Conservation (phyloP, 2,888 invertebrate species). For the Eupithecia centaureata region DNA sequence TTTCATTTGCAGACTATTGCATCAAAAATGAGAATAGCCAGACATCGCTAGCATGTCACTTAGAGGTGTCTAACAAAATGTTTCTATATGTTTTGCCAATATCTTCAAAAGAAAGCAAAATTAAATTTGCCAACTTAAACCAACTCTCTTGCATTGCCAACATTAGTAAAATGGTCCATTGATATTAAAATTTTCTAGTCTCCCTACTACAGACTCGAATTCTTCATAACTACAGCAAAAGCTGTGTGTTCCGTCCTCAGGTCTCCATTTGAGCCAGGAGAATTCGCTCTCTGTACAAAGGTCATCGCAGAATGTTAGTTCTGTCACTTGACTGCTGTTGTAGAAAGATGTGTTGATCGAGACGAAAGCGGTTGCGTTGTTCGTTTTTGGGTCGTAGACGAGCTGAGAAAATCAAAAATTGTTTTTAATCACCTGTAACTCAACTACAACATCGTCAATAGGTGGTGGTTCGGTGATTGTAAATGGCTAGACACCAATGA, state of each 20-base stretch:
- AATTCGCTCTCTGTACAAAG: constrained; percentile 59
- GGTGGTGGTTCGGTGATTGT: too few relatives aligned
- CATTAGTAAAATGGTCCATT: constrained; percentile 36
- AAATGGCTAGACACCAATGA: too few relatives aligned
- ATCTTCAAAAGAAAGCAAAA: too few relatives aligned
- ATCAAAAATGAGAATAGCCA: neutral
- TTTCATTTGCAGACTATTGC: neutral
- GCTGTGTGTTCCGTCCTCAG: constrained; percentile 68
- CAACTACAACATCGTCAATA: too few relatives aligned
- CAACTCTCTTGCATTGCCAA: neutral
- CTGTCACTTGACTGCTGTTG: constrained; percentile 49
- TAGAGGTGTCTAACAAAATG: neutral
- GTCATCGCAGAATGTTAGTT: constrained; percentile 64
- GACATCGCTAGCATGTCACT: neutral
- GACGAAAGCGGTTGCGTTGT: constrained; percentile 64
- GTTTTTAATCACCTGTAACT: neutral
- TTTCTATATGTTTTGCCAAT: too few relatives aligned
- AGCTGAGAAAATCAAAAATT: constrained; percentile 55
- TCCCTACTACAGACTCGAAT: constrained; percentile 50
- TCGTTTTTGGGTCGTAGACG: constrained; percentile 59
- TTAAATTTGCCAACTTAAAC: neutral
- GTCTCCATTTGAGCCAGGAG: constrained; percentile 70
- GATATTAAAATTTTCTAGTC: constrained; percentile 47
- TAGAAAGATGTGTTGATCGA: constrained; percentile 70
- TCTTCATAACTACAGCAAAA: constrained; percentile 71